Evolutionary conservation across 2,113 vertebrate species (phyloP), one percentile per base, ranked within the genome.

Genomic region (Nyctibius bracteatus): DNA sequence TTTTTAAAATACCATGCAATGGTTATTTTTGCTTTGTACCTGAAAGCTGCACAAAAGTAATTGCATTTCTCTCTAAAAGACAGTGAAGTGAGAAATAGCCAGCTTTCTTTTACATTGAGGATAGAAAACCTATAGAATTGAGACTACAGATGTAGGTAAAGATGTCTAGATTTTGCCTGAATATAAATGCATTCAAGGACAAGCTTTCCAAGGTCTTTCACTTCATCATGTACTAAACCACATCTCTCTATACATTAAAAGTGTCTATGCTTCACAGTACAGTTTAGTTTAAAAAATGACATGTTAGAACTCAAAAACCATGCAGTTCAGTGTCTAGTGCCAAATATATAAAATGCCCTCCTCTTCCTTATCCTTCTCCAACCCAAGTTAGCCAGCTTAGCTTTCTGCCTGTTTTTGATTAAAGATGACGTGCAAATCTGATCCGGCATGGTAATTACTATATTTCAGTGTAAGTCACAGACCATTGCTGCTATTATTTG

Each of bases 401-500:
- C 0, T 0, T 67, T 91, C 41, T 79, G 83, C 58, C 31, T 75
- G 18, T 2, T 83, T 90, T 92, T 81, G n/a, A 71, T 90, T 88
- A 78, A 83, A 87, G 46, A 80, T 37, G 30, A 87, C 54, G 22
- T 57, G 81, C 54, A 54, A 27, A 68, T 63, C 47, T 72, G 61
- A 78, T 59, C 59, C 6, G 6, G 55, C 33, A 59, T 21, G 24
- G 44, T 59, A 82, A 94, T 90, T 78, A 55, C n/a, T 74, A 10
- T 43, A 51, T 86, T 65, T 28, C 61, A 68, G 78, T 57, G 37
- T 65, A 94, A 92, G 58, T 75, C 84, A 91, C 78, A 96, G 57
- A 46, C 37, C 49, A 61, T 10, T 91, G 84, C 81, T 79, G 74
- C 57, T 85, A 16, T 79, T 94, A 89, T 85, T 95, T 94, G 82